Conservation (phyloP, 2,888 invertebrate species). For the Plagodis pulveraria region DNA sequence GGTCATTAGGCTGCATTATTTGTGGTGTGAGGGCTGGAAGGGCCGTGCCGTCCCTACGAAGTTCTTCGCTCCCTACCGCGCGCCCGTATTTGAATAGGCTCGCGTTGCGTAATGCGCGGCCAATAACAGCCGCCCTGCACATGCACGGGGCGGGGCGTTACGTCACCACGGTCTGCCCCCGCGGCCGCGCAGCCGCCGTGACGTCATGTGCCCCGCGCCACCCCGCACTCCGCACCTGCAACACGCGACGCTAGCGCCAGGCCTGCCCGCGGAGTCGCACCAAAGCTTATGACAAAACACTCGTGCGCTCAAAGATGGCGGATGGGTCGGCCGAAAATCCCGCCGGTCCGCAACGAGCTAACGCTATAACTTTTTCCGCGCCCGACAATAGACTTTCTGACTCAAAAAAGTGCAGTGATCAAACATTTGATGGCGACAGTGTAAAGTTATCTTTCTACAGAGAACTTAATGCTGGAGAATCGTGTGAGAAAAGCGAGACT, state of each 20-base stretch:
- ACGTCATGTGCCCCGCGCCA: constrained; percentile 67
- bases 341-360: constrained; percentile 84
- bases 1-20: constrained; percentile 77
- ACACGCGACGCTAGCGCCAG: constrained; percentile 66
- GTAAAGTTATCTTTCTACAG: constrained; percentile 79
- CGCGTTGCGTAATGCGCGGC: constrained; percentile 81
- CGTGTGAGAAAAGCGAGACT: constrained; percentile 83
- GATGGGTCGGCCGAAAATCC: constrained; percentile 89
- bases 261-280: constrained; percentile 59
- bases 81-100: constrained; percentile 75
- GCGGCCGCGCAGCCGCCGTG: constrained; percentile 81
- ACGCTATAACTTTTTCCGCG: constrained; percentile 83
- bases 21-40: constrained; percentile 59
- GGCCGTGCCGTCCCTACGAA: constrained; percentile 62
- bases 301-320: constrained; percentile 93
- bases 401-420: constrained; percentile 83
- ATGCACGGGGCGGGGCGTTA: constrained; percentile 84
- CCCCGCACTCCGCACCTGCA: constrained; percentile 63
- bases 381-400: constrained; percentile 78
- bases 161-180: constrained; percentile 79
- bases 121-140: constrained; percentile 81
- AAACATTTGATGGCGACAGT: constrained; percentile 68
- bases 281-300: constrained; percentile 80
- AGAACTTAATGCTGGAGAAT: constrained; percentile 80
- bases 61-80: constrained; percentile 77